Conservation (phyloP, 1,140 invertebrate genomes). For the Paraescarpia echinospica region DNA sequence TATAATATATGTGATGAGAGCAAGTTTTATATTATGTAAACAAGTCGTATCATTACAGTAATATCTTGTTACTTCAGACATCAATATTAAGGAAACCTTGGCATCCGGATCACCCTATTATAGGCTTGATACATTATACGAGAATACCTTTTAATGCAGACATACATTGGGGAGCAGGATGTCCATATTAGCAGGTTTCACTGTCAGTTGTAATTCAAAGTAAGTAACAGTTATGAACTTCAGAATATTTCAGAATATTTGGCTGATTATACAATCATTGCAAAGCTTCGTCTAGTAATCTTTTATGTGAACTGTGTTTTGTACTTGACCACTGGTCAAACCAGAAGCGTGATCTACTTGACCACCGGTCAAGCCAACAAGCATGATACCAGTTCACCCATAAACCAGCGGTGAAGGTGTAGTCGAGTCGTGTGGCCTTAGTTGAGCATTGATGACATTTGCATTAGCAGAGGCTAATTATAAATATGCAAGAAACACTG, state of each 20-base stretch:
- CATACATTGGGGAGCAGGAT: no score
- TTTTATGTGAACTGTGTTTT: not conserved
- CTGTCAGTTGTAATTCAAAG: not conserved
- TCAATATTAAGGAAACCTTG: no score
- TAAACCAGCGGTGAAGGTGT: not conserved
- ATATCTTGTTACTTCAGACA: no score
- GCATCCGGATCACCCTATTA: no score
- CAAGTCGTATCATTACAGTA: no score
- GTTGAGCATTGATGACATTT: not conserved
- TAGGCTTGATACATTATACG: no score
- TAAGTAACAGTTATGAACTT: not conserved
- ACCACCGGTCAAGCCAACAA: not conserved
- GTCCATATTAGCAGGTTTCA: no score
- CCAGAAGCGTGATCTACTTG: no score
- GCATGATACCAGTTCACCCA: not conserved
- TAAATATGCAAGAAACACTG: not conserved
- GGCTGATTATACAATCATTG: not conserved
- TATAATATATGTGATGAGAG: not conserved
- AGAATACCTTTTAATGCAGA: no score
- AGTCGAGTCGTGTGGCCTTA: not conserved
- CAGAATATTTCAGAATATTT: not conserved
- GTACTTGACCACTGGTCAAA: not conserved
- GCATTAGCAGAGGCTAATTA: not conserved
- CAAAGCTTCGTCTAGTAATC: conserved; percentile 4
- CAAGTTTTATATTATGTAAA: no score